phyloP scores from a whole-genome alignment of 1,140 invertebrate genomes.

The Temnothorax curvispinosus region DNA sequence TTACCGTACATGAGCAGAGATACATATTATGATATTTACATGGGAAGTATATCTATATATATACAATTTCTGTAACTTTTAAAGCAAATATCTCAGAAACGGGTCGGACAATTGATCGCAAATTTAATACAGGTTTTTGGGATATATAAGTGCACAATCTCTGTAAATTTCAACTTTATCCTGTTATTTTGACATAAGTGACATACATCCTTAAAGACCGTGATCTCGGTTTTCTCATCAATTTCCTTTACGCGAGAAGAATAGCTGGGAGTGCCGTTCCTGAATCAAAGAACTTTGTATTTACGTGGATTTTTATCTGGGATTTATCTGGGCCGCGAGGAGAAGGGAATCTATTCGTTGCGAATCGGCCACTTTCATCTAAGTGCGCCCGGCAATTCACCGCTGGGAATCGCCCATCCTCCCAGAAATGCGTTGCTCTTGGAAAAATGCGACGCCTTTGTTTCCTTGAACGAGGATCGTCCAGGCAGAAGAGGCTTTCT shows the following conservation, averaged over 20 bases:
- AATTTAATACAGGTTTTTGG: no score
- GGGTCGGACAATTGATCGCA: no score
- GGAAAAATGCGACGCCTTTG: constrained; percentile 12
- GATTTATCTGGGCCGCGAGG: neutral
- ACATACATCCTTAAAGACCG: no score
- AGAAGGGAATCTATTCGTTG: neutral
- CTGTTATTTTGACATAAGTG: no score
- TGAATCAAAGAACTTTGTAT: neutral
- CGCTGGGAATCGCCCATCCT: neutral
- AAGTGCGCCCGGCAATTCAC: constrained; percentile 20
- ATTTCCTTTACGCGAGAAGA: neutral
- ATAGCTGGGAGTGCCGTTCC: neutral
- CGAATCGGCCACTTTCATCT: constrained; percentile 32
- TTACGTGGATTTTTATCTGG: neutral
- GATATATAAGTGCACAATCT: no score
- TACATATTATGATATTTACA: no score
- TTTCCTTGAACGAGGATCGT: constrained; percentile 21
- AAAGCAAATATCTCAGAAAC: no score
- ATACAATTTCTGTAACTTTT: no score
- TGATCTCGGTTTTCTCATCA: neutral
- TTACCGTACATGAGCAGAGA: no score
- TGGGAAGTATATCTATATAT: no score
- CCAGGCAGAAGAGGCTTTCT: neutral
- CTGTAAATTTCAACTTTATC: no score
- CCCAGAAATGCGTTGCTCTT: constrained; percentile 17